Conservation (phyloP, 2,113 vertebrate genomes). For the Odobenus rosmarus region DNA sequence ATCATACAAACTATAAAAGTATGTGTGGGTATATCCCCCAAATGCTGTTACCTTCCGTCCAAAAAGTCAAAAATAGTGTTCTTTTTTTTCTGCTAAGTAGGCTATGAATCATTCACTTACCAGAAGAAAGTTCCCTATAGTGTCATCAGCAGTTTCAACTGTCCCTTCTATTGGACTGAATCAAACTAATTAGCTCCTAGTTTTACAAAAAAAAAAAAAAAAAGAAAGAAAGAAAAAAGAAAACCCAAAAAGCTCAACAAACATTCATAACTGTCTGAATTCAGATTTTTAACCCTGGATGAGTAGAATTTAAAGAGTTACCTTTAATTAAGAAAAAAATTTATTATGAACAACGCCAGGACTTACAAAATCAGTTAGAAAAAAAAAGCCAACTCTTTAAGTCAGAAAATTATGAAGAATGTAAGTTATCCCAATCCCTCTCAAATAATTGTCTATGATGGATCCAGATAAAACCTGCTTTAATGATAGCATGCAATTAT, state of each 20-base stretch:
- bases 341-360: not conserved
- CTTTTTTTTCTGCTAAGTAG: not conserved
- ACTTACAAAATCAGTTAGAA: conserved; percentile 44
- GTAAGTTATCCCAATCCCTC: not conserved
- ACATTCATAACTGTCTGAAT: conserved; percentile 20
- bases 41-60: not conserved
- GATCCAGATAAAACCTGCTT: conserved; percentile 41
- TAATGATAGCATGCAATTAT: conserved; percentile 48
- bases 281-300: conserved; percentile 16
- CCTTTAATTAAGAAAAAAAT: conserved; percentile 60
- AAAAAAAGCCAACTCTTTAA: conserved; percentile 5
- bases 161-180: not conserved
- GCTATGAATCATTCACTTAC: not conserved
- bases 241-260: not conserved
- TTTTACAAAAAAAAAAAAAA: not conserved
- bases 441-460: conserved; percentile 48
- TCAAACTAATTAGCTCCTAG: not conserved
- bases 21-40: not conserved
- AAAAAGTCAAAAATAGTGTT: not conserved
- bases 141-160: not conserved
- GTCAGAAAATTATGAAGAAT: conserved; percentile 60
- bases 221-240: not conserved
- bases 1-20: not conserved
- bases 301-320: conserved; percentile 50
- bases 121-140: not conserved